These are phyloP conservation scores for Diachrysia chrysitis DNA, from an alignment of 2,888 invertebrate species.

Conservation along the genomic window DNA sequence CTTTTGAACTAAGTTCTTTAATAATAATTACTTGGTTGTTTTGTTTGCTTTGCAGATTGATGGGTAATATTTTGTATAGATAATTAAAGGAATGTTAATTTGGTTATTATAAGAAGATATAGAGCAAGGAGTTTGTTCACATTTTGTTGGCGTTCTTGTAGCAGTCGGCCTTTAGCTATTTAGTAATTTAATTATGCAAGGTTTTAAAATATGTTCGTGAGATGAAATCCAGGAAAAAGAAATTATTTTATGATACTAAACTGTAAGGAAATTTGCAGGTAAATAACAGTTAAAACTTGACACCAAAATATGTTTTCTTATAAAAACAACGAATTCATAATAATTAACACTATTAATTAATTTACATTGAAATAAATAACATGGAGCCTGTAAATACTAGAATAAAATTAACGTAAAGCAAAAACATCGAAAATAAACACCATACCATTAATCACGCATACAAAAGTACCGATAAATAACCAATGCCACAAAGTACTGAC, in stretches of 20 bases:
- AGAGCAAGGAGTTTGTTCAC: background rate
- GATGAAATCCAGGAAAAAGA: no score
- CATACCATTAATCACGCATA: conserved; percentile 66
- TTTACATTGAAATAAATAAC: conserved; percentile 1
- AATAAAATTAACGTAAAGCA: conserved; percentile 40
- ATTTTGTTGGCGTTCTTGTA: background rate
- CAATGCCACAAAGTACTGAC: conserved; percentile 13
- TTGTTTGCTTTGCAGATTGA: background rate
- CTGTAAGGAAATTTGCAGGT: no score
- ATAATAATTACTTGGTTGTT: conserved; percentile 19
- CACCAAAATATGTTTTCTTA: background rate
- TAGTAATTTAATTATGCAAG: no score
- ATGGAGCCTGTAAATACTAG: background rate
- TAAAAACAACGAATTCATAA: background rate
- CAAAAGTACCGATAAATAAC: conserved; percentile 59
- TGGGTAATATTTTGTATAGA: background rate
- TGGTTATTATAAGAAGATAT: background rate
- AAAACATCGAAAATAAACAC: conserved; percentile 60
- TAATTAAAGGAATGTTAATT: background rate
- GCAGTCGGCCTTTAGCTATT: no score
- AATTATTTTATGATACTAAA: no score
- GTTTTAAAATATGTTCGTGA: no score
- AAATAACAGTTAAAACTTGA: background rate
- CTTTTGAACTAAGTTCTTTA: conserved; percentile 33
- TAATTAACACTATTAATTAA: conserved; percentile 4